A percentile compares a stretch with the other conserved stretches of the same genome.
These are phyloP conservation scores for Momotus momota DNA, from an alignment of 2,797 vertebrate species.

Conservation along the genomic window DNA sequence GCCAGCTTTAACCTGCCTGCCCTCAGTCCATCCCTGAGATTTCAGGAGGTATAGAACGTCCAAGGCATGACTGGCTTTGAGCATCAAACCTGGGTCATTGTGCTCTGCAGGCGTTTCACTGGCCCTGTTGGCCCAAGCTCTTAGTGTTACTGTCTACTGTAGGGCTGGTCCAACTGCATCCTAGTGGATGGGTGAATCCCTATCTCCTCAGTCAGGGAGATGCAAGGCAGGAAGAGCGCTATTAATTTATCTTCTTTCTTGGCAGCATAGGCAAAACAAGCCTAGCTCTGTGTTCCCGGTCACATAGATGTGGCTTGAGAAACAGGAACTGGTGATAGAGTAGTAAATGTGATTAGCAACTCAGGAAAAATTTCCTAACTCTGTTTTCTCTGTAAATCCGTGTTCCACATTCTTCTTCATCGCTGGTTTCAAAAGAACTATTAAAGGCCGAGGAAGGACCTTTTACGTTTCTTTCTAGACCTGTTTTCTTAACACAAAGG, in stretches of 20 bases:
- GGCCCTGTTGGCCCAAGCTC: too few relatives aligned
- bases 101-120: not conserved
- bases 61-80: not conserved
- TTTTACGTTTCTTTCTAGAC: conserved; percentile 19
- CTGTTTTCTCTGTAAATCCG: not conserved
- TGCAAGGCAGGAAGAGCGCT: not conserved
- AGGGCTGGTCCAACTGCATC: fast-evolving
- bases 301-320: fast-evolving
- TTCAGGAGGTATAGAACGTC: not conserved
- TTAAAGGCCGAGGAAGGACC: not conserved
- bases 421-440: not conserved
- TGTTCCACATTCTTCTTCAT: not conserved
- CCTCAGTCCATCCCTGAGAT: not conserved
- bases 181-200: fast-evolving
- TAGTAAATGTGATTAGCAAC: not conserved
- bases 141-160: not conserved
- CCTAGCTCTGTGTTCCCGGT: fast-evolving
- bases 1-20: not conserved
- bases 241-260: not conserved
- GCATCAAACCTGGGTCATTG: not conserved
- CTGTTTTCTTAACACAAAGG: not conserved
- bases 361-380: not conserved
- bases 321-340: not conserved
- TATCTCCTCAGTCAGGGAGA: not conserved
- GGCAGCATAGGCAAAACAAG: not conserved